These are phyloP conservation scores for Hydrotaea cyrtoneurina DNA, from an alignment of 2,888 invertebrate genomes.

Conservation along the genomic window DNA sequence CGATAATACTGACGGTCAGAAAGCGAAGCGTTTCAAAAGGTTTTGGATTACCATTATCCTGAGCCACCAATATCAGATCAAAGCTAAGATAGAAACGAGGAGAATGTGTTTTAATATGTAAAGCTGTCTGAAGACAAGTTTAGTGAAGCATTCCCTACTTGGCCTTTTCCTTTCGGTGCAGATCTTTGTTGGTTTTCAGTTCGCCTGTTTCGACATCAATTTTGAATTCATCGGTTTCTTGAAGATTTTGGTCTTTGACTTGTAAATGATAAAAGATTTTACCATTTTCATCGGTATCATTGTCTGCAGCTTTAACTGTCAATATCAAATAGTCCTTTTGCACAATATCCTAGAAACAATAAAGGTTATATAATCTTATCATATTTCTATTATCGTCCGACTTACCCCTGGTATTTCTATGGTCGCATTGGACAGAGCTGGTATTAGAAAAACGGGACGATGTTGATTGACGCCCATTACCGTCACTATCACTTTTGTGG, in stretches of 20 bases:
- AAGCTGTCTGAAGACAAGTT: too few relatives aligned
- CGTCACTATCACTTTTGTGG: conserved; percentile 87
- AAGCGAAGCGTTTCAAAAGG: conserved; percentile 89
- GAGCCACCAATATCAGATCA: conserved; percentile 89
- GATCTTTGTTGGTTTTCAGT: conserved; percentile 88
- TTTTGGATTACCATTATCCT: conserved; percentile 91
- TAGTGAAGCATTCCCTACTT: conserved; percentile 74
- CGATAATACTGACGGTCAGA: conserved; percentile 88
- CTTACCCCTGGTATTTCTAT: conserved; percentile 91
- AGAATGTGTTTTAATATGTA: too few relatives aligned
- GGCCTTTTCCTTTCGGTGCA: conserved; percentile 88
- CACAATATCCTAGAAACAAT: conserved; percentile 85
- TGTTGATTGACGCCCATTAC: conserved; percentile 91
- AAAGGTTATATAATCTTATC: not conserved
- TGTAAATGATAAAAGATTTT: conserved; percentile 91
- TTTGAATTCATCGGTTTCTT: conserved; percentile 90
- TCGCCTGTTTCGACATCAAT: conserved; percentile 91
- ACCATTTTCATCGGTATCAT: conserved; percentile 92
- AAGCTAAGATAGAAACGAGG: conserved; percentile 72
- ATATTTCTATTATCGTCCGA: not conserved
- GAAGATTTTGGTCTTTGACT: conserved; percentile 85
- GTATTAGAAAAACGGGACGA: conserved; percentile 90
- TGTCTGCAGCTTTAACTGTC: conserved; percentile 90
- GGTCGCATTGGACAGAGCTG: conserved; percentile 87
- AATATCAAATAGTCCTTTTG: conserved; percentile 89